phyloP scores from a whole-genome alignment of 2,888 invertebrate genomes.

The Imbricaverruca yamaguchii region DNA sequence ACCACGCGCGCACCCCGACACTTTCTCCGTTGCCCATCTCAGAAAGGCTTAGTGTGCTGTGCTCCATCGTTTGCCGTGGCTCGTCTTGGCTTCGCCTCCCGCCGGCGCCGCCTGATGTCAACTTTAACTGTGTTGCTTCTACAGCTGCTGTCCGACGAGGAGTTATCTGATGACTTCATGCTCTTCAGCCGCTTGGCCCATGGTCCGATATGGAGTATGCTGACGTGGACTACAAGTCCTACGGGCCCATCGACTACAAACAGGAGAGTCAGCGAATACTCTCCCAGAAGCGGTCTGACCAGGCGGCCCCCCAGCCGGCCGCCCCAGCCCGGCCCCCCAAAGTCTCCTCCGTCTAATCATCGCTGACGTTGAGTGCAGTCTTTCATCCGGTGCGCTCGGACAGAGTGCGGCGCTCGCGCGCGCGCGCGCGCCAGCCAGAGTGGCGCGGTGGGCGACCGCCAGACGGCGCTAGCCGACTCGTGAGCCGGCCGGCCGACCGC shows the following conservation, averaged over 20 bases:
- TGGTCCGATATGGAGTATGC: constrained; percentile 77
- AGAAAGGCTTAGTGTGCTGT: constrained; percentile 7
- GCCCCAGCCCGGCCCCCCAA: background rate
- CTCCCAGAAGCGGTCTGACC: constrained; percentile 16
- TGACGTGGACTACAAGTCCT: constrained; percentile 79
- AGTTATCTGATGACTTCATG: constrained; percentile 18
- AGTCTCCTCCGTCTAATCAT: background rate
- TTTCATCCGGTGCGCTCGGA: background rate
- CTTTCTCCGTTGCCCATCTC: background rate
- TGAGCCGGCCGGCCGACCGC: too few relatives aligned
- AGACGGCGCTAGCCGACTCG: too few relatives aligned
- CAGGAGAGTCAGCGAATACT: constrained; percentile 45
- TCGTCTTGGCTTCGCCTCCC: background rate
- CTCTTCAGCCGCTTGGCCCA: constrained; percentile 19
- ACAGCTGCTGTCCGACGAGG: constrained; percentile 9
- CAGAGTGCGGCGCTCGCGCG: background rate
- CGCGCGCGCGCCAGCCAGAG: background rate
- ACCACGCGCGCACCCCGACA: background rate
- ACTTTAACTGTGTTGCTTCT: background rate
- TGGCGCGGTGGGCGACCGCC: too few relatives aligned
- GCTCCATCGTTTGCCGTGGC: background rate
- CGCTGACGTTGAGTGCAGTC: background rate
- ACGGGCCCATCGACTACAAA: constrained; percentile 87
- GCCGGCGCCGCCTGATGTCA: background rate
- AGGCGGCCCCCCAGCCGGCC: background rate